phyloP scores from a whole-genome alignment of 2,797 vertebrate genomes.

The Synanceia verrucosa region DNA sequence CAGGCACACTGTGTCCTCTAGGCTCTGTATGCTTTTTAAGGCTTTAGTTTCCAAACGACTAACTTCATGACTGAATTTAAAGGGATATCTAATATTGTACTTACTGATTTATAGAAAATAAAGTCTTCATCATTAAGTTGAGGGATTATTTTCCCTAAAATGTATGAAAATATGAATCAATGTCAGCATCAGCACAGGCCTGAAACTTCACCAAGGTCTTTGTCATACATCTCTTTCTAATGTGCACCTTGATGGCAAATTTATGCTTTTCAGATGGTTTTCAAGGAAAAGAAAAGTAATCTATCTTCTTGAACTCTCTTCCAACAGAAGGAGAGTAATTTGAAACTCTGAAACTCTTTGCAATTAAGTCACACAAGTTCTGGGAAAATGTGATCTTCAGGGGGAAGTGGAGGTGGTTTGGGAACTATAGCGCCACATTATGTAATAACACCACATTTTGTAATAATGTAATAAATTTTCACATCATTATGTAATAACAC shows the following conservation, averaged over 20 bases:
- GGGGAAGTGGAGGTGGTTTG: neutral
- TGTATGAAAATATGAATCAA: neutral
- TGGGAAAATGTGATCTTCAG: neutral
- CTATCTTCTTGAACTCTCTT: neutral
- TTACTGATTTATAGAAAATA: neutral
- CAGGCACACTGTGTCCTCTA: slow-evolving; percentile 7
- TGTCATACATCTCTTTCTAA: neutral
- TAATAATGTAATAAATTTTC: no score
- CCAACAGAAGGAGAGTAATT: slow-evolving; percentile 4
- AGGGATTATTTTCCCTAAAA: neutral
- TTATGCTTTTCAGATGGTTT: slow-evolving; percentile 2
- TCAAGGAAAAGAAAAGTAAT: neutral
- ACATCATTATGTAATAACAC: no score
- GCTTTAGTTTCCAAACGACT: neutral
- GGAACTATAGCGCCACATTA: no score
- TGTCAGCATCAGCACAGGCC: neutral
- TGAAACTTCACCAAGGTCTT: no score
- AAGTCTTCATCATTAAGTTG: neutral
- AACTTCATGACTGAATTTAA: neutral
- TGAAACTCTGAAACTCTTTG: slow-evolving; percentile 4
- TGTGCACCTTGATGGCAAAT: slow-evolving; percentile 1
- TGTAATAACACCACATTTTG: no score
- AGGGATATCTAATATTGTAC: neutral
- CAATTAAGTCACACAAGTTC: neutral
- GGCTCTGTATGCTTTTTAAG: neutral